Percentiles rank a stretch among this genome's conserved stretches.
These are phyloP conservation scores for Holcopasites calliopsidis DNA, from an alignment of 1,140 invertebrate genomes.

Conservation along the genomic window DNA sequence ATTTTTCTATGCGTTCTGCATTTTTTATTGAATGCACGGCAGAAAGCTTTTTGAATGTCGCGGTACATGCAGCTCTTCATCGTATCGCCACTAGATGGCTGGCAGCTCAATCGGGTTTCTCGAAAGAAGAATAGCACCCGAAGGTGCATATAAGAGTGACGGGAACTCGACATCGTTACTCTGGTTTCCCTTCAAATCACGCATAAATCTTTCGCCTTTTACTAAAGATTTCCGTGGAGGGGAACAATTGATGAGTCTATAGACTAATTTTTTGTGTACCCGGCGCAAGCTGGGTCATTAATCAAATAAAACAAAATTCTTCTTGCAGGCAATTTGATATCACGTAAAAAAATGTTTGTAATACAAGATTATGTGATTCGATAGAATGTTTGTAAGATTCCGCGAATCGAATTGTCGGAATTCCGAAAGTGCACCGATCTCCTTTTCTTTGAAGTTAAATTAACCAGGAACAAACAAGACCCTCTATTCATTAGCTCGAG, in stretches of 20 bases:
- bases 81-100: conserved; percentile 18
- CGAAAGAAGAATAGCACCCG: background rate
- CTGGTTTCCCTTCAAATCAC: conserved; percentile 62
- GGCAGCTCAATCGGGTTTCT: background rate
- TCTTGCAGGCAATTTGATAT: background rate
- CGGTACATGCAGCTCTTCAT: background rate
- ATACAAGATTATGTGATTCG: too few relatives aligned
- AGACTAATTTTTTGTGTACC: conserved; percentile 46
- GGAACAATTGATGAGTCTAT: conserved; percentile 57
- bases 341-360: too few relatives aligned
- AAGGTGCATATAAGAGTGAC: background rate
- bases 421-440: background rate
- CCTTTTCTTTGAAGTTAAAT: background rate
- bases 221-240: conserved; percentile 69
- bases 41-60: too few relatives aligned
- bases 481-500: background rate
- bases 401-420: background rate
- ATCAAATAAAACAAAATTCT: background rate
- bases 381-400: too few relatives aligned
- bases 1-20: background rate
- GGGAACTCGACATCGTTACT: background rate
- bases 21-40: too few relatives aligned
- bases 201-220: conserved; percentile 68
- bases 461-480: conserved; percentile 10
- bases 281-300: conserved; percentile 40